phyloP scores from a whole-genome alignment of 1,140 invertebrate species.

The Ceratosolen fusciceps region DNA sequence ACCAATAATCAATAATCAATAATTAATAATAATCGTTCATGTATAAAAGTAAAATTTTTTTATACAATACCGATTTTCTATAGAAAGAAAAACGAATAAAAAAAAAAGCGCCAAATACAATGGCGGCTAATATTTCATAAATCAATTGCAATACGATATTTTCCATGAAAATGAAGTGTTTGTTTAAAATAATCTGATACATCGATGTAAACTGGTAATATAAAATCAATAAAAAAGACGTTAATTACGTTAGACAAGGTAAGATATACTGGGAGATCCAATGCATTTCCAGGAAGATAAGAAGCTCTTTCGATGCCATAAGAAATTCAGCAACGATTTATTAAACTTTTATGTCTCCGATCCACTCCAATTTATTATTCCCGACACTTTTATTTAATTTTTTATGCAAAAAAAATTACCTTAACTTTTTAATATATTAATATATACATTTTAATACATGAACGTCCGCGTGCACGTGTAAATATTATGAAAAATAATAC shows the following conservation, averaged over 20 bases:
- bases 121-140: not conserved
- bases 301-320: not conserved
- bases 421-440: too few relatives aligned
- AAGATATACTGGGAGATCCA: not conserved
- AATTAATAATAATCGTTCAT: too few relatives aligned
- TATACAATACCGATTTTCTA: too few relatives aligned
- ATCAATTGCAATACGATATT: not conserved
- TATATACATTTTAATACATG: too few relatives aligned
- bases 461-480: too few relatives aligned
- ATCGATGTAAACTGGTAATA: not conserved
- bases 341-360: not conserved
- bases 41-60: too few relatives aligned
- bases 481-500: too few relatives aligned
- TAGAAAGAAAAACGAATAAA: too few relatives aligned
- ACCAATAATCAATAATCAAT: too few relatives aligned
- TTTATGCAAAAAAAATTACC: too few relatives aligned
- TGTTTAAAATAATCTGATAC: not conserved
- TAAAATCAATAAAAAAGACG: slow-evolving; percentile 19
- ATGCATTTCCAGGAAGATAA: slow-evolving; percentile 13
- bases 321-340: slow-evolving; percentile 11
- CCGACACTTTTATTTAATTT: not conserved
- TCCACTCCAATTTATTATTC: not conserved
- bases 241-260: slow-evolving; percentile 14
- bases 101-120: too few relatives aligned
- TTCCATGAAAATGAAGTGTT: not conserved